phyloP scores from a whole-genome alignment of 2,113 vertebrate genomes.

The Ophiodon elongatus region DNA sequence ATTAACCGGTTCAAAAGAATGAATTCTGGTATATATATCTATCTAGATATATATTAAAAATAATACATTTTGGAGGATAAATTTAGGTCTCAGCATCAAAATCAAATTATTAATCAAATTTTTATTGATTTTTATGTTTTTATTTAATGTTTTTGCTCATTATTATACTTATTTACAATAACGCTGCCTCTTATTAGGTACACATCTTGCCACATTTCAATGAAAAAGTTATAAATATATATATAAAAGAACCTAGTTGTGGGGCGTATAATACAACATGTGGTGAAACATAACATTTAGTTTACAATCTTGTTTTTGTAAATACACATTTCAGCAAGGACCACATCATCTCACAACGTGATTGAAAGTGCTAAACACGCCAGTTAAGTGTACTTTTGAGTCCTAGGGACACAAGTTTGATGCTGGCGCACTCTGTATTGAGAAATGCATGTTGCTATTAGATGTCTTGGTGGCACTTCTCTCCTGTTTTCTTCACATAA shows the following conservation, averaged over 20 bases:
- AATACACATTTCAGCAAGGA: not conserved
- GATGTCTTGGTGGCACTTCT: not conserved
- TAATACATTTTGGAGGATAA: no score
- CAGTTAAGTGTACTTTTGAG: no score
- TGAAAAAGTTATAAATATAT: not conserved
- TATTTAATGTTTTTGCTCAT: not conserved
- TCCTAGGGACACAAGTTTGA: no score
- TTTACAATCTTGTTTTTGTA: not conserved
- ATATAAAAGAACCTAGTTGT: not conserved
- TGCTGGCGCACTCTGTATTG: not conserved
- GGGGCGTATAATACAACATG: not conserved
- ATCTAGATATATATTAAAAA: no score
- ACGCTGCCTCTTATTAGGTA: not conserved
- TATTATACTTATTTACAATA: not conserved
- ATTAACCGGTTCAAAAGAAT: no score
- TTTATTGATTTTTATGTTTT: not conserved
- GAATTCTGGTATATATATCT: no score
- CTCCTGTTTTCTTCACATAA: not conserved
- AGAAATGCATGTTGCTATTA: not conserved
- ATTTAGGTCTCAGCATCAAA: no score
- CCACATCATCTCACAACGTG: no score
- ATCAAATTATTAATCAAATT: not conserved
- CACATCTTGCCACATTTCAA: not conserved
- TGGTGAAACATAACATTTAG: not conserved
- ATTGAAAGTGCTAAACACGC: no score